These are phyloP conservation scores for Exocentrus adspersus DNA, from an alignment of 2,888 invertebrate species.

Conservation along the genomic window DNA sequence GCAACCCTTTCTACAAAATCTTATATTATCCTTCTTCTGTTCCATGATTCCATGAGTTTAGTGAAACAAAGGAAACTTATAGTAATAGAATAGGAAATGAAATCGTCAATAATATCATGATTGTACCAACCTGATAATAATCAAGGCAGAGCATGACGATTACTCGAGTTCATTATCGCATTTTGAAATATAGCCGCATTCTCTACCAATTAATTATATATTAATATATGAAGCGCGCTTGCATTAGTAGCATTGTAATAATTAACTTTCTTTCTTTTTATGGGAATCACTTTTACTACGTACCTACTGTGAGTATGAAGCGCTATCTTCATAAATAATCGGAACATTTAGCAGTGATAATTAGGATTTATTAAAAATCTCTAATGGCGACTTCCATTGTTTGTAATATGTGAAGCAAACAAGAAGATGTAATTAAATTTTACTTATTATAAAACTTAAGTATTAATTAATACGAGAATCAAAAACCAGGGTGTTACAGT, in stretches of 20 bases:
- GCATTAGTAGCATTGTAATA: constrained; percentile 3
- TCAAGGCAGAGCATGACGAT: constrained; percentile 9
- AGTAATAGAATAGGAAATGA: constrained; percentile 3
- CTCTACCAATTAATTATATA: constrained; percentile 3
- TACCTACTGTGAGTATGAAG: background rate
- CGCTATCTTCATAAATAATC: background rate
- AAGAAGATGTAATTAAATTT: too few relatives aligned
- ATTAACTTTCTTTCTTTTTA: constrained; percentile 18
- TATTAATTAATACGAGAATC: too few relatives aligned
- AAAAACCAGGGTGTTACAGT: too few relatives aligned
- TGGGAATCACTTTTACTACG: constrained; percentile 15
- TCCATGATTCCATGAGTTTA: too few relatives aligned
- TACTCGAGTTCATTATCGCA: constrained; percentile 19
- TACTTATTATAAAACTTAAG: too few relatives aligned
- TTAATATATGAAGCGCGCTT: constrained; percentile 7
- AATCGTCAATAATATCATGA: constrained; percentile 1
- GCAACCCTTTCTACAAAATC: too few relatives aligned
- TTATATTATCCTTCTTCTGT: too few relatives aligned
- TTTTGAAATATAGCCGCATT: constrained; percentile 22
- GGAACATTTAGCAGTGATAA: background rate
- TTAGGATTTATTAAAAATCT: background rate
- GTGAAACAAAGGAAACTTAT: too few relatives aligned
- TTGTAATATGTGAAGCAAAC: too few relatives aligned
- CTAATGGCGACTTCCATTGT: background rate
- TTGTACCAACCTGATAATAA: constrained; percentile 9